Percentiles rank a stretch among this genome's conserved stretches.
phyloP scores from a whole-genome alignment of 2,797 vertebrate genomes.

The Pitangus sulphuratus region DNA sequence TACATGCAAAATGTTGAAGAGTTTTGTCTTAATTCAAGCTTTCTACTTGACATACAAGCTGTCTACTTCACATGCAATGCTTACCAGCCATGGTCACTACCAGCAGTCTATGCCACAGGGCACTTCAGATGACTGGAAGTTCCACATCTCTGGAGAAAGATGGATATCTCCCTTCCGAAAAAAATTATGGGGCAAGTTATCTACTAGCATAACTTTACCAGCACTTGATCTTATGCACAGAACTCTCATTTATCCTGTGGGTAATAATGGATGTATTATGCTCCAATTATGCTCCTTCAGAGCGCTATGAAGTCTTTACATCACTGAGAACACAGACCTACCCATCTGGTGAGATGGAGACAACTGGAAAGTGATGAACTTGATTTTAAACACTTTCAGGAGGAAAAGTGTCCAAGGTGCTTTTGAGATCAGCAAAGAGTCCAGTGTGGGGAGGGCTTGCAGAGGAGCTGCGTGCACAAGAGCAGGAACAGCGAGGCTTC shows the following conservation, averaged over 20 bases:
- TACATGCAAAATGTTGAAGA: not conserved
- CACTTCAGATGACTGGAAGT: not conserved
- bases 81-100: not conserved
- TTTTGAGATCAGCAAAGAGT: fast-evolving
- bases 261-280: not conserved
- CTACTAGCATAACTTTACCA: not conserved
- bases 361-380: not conserved
- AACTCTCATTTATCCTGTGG: not conserved
- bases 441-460: fast-evolving
- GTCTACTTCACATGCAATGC: not conserved
- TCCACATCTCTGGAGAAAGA: not conserved
- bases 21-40: slow-evolving; percentile 3
- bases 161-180: not conserved
- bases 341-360: not conserved
- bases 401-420: fast-evolving
- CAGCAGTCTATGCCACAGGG: not conserved
- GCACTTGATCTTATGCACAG: not conserved
- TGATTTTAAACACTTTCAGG: not conserved
- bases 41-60: not conserved
- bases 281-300: not conserved
- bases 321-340: not conserved
- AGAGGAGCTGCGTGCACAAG: not conserved
- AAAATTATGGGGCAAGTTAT: not conserved
- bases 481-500: fast-evolving
- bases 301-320: not conserved